These are phyloP conservation scores for Actias luna DNA, from an alignment of 2,888 invertebrate species.

Conservation along the genomic window DNA sequence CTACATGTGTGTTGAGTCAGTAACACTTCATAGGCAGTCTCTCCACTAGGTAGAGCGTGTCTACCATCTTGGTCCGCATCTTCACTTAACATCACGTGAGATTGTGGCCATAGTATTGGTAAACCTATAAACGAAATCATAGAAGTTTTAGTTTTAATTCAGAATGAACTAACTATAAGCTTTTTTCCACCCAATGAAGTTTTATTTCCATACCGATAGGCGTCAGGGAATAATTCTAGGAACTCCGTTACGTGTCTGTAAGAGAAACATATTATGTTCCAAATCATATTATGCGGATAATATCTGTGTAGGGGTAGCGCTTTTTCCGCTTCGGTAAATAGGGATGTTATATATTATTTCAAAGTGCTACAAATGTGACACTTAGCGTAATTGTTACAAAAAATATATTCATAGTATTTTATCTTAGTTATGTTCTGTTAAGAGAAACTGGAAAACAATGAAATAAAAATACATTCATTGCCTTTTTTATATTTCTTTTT, in stretches of 20 bases:
- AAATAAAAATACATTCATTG: too few species aligned
- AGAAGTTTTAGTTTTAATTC: too few species aligned
- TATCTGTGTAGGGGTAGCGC: slow-evolving; percentile 15
- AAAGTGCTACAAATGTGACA: slow-evolving; percentile 12
- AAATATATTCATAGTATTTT: slow-evolving; percentile 4
- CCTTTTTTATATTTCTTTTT: too few species aligned
- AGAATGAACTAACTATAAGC: too few species aligned
- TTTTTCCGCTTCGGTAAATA: slow-evolving; percentile 18
- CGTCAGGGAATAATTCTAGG: background rate
- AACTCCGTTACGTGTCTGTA: slow-evolving; percentile 10
- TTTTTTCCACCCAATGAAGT: too few species aligned
- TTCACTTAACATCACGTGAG: too few species aligned
- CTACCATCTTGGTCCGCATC: too few species aligned
- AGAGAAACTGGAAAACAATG: background rate
- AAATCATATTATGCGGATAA: slow-evolving; percentile 24
- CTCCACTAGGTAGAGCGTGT: too few species aligned
- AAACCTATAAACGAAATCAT: too few species aligned
- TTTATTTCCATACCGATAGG: background rate
- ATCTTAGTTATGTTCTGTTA: background rate
- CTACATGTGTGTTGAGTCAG: too few species aligned
- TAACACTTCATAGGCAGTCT: too few species aligned
- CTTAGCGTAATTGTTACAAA: slow-evolving; percentile 2
- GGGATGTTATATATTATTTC: slow-evolving; percentile 8
- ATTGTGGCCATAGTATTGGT: too few species aligned
- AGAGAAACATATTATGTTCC: slow-evolving; percentile 23